Conservation (phyloP, 2,888 invertebrate species). For the Drosophila suboccidentalis region DNA sequence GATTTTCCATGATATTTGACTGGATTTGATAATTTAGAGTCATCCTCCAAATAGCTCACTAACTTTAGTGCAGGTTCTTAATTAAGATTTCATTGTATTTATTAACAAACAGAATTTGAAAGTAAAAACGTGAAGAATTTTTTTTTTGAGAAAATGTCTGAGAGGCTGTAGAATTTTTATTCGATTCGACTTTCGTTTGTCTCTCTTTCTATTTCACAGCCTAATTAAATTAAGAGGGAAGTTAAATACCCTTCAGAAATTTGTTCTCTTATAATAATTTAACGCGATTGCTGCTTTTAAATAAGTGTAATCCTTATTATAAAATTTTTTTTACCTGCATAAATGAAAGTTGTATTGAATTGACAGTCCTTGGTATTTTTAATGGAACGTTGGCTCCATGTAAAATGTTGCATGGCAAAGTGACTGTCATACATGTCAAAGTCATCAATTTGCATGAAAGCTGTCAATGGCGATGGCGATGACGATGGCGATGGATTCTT, state of each 20-base stretch:
- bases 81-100: constrained; percentile 2
- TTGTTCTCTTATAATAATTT: neutral
- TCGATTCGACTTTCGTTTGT: too few relatives aligned
- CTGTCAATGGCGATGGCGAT: constrained; percentile 9
- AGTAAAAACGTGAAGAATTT: neutral
- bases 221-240: neutral
- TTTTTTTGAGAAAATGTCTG: neutral
- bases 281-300: neutral
- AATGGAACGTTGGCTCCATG: neutral
- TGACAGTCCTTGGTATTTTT: neutral
- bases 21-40: constrained; percentile 42
- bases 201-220: neutral
- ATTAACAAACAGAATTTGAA: constrained; percentile 4
- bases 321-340: neutral
- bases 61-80: neutral
- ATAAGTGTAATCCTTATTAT: too few relatives aligned
- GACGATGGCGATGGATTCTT: constrained; percentile 20
- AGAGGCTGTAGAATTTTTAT: neutral
- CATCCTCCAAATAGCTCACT: constrained; percentile 8
- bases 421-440: constrained; percentile 60
- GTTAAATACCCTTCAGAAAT: neutral
- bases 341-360: neutral
- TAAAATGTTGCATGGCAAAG: constrained; percentile 1
- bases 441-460: constrained; percentile 50
- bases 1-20: constrained; percentile 41